phyloP scores from a whole-genome alignment of 2,888 invertebrate species.

The Geophilus truncorum region DNA sequence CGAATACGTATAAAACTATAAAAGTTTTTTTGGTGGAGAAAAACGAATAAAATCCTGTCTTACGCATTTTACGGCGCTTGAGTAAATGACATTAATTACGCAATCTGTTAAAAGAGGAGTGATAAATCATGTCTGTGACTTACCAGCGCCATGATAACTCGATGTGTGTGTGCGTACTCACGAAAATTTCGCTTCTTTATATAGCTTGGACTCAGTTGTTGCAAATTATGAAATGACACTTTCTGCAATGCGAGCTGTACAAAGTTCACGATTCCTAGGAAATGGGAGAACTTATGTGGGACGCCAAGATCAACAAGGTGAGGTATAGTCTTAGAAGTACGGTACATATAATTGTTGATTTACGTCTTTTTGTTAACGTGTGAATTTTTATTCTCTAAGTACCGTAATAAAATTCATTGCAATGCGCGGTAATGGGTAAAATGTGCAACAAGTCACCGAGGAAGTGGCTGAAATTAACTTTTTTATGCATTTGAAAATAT shows the following conservation, averaged over 20 bases:
- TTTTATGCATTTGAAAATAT: neutral
- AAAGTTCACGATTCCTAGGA: conserved; percentile 12
- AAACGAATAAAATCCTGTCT: too few relatives aligned
- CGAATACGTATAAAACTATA: neutral
- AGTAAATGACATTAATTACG: too few relatives aligned
- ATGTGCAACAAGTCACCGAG: neutral
- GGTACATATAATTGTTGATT: neutral
- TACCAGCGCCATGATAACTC: neutral
- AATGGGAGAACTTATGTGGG: neutral
- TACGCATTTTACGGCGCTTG: too few relatives aligned
- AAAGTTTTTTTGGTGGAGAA: too few relatives aligned
- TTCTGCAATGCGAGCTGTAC: neutral
- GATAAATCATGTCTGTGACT: neutral
- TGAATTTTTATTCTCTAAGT: neutral
- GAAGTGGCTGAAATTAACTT: neutral
- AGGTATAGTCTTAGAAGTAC: neutral
- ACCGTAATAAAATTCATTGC: neutral
- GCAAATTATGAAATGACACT: neutral
- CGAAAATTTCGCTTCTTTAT: neutral
- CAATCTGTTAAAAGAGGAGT: too few relatives aligned
- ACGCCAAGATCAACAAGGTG: conserved; percentile 20
- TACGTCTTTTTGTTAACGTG: neutral
- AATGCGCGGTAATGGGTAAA: neutral
- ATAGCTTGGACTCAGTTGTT: neutral
- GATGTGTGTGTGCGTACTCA: neutral